Conservation (phyloP, 1,140 invertebrate genomes). For the Drosophila mayri region DNA sequence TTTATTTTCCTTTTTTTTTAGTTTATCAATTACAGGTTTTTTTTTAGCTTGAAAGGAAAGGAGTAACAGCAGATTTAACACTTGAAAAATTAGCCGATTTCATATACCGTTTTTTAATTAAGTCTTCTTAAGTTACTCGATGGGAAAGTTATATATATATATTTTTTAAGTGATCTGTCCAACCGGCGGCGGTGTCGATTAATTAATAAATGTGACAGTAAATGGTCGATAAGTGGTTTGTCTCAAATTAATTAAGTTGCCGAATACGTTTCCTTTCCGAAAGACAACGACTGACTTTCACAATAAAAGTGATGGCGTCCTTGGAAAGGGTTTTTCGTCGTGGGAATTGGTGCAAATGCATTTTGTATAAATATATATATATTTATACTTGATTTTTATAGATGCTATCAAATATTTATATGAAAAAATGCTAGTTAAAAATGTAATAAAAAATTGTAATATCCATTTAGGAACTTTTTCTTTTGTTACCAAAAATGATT, state of each 20-base stretch:
- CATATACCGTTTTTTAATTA: constrained; percentile 63
- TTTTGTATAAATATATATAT: not conserved
- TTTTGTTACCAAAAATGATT: not conserved
- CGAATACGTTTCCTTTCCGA: not conserved
- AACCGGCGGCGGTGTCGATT: constrained; percentile 55
- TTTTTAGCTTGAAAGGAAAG: constrained; percentile 30
- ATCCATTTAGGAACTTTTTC: not conserved
- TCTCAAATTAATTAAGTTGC: constrained; percentile 45
- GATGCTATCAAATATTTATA: not conserved
- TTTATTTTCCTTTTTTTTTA: constrained; percentile 4
- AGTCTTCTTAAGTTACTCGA: constrained; percentile 75
- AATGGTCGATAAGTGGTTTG: constrained; percentile 72
- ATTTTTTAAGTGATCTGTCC: constrained; percentile 24
- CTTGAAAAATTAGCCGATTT: constrained; percentile 69
- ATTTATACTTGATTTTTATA: not conserved
- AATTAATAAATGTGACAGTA: constrained; percentile 83
- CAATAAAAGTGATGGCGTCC: constrained; percentile 19
- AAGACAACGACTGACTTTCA: constrained; percentile 9
- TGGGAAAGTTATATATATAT: constrained; percentile 48
- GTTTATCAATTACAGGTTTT: constrained; percentile 41
- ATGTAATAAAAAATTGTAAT: not conserved
- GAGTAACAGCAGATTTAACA: constrained; percentile 75
- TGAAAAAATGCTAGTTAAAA: too few relatives aligned
- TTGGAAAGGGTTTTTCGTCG: constrained; percentile 26
- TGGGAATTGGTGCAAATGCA: constrained; percentile 14